A percentile compares a stretch with the other conserved stretches of the same genome.
Evolutionary conservation across 2,888 invertebrate species (phyloP).

Genomic region (Antheraea yamamai): DNA sequence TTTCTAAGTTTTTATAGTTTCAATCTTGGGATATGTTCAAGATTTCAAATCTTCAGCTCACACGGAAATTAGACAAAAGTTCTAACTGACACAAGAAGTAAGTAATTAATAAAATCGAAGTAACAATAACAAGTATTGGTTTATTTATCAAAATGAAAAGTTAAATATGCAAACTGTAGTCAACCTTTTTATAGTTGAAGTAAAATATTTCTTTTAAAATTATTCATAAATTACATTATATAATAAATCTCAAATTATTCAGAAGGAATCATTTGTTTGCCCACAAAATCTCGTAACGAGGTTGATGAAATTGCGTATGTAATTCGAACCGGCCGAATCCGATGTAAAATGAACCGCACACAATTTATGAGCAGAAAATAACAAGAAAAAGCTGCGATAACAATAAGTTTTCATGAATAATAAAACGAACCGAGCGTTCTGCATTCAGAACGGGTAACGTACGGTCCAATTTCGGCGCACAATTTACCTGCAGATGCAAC

Average conservation of each 20-base stretch:
- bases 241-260: background rate
- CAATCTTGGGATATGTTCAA: too few relatives aligned
- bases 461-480: constrained; percentile 75
- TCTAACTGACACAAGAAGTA: too few relatives aligned
- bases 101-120: too few relatives aligned
- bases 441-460: constrained; percentile 69
- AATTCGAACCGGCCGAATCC: constrained; percentile 9
- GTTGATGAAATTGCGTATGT: constrained; percentile 4
- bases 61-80: too few relatives aligned
- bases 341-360: constrained; percentile 16
- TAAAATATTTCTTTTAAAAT: background rate
- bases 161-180: background rate
- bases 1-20: too few relatives aligned
- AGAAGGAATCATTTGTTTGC: background rate
- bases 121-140: background rate
- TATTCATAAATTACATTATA: background rate
- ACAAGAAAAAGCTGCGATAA: constrained; percentile 60
- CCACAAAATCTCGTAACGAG: background rate
- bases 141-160: background rate
- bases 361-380: constrained; percentile 27
- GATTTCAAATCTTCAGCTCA: too few relatives aligned
- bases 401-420: constrained; percentile 77
- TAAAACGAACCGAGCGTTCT: constrained; percentile 62
- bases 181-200: background rate
- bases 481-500: constrained; percentile 82